These are phyloP conservation scores for Xestia c-nigrum DNA, from an alignment of 2,888 invertebrate genomes.

Conservation along the genomic window DNA sequence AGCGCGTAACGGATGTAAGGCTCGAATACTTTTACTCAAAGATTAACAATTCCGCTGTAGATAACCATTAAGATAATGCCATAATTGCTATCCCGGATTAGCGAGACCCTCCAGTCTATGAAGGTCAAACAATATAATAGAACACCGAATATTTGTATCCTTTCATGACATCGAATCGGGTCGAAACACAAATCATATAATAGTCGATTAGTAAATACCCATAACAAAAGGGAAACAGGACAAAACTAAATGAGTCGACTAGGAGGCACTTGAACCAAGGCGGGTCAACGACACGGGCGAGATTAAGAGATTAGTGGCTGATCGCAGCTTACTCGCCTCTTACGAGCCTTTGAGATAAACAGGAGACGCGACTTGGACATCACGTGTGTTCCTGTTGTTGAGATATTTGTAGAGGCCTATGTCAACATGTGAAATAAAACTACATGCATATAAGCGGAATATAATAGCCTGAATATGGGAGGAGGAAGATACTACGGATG, in stretches of 20 bases:
- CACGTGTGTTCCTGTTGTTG: slow-evolving; percentile 24
- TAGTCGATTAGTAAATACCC: slow-evolving; percentile 15
- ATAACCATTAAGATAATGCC: background rate
- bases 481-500: background rate
- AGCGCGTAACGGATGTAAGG: background rate
- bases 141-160: slow-evolving; percentile 4
- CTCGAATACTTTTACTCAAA: background rate
- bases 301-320: slow-evolving; percentile 65
- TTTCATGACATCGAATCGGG: slow-evolving; percentile 9
- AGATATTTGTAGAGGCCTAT: slow-evolving; percentile 16
- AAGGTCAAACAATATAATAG: background rate
- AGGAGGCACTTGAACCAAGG: slow-evolving; percentile 25
- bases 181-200: background rate
- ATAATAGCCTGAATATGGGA: background rate
- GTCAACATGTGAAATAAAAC: background rate
- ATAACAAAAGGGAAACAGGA: slow-evolving; percentile 35
- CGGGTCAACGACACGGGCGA: slow-evolving; percentile 55
- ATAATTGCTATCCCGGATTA: slow-evolving; percentile 5
- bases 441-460: background rate
- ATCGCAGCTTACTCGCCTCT: slow-evolving; percentile 53
- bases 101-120: background rate
- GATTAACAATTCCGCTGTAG: background rate
- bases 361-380: slow-evolving; percentile 17
- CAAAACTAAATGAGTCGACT: slow-evolving; percentile 31
- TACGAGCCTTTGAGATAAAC: slow-evolving; percentile 54